A percentile compares a stretch with the other conserved stretches of the same genome.
Conservation (phyloP, 2,113 vertebrate species). For the Fregetta grallaria region DNA sequence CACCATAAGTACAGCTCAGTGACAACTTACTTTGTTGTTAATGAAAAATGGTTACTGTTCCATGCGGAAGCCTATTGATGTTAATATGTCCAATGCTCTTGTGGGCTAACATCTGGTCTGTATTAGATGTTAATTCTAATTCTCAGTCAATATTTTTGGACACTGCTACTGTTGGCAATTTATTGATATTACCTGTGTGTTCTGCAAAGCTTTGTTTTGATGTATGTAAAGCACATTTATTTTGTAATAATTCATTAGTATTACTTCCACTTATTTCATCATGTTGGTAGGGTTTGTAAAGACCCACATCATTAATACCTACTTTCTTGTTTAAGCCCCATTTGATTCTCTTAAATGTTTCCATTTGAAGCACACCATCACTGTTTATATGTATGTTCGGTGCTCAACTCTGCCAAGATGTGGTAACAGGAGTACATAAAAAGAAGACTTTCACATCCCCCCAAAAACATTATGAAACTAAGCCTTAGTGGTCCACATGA, state of each 20-base stretch:
- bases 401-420: not conserved
- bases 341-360: not conserved
- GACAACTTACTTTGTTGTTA: constrained; percentile 76
- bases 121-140: constrained; percentile 76
- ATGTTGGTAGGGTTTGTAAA: not conserved
- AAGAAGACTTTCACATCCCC: not conserved
- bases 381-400: not conserved
- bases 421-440: not conserved
- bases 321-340: not conserved
- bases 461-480: not conserved
- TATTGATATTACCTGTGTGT: constrained; percentile 31
- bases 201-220: constrained; percentile 33
- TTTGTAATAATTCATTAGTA: not conserved
- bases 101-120: constrained; percentile 81
- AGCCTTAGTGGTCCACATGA: not conserved
- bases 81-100: constrained; percentile 74
- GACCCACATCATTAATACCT: not conserved
- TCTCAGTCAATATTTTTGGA: constrained; percentile 70
- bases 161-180: constrained; percentile 54
- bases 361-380: not conserved
- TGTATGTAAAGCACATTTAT: not conserved
- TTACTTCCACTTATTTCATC: not conserved
- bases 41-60: constrained; percentile 85
- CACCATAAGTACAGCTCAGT: constrained; percentile 63
- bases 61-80: constrained; percentile 80